Conservation (phyloP, 2,797 vertebrate genomes). For the Enteromius treurensis region DNA sequence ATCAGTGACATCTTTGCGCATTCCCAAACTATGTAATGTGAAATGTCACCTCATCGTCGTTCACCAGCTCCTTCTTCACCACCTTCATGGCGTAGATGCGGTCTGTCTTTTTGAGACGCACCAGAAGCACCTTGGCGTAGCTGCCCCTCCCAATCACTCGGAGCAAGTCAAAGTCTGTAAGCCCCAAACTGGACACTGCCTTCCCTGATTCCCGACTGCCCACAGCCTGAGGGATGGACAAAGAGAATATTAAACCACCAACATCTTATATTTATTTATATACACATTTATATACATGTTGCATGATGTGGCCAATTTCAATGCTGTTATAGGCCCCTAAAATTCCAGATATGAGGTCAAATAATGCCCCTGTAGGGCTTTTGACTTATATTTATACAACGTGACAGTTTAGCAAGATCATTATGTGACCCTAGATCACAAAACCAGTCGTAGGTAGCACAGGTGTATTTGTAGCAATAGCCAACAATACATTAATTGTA, state of each 20-base stretch:
- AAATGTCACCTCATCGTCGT: slow-evolving; percentile 91
- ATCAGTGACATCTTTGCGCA: neutral
- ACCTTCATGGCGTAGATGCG: slow-evolving; percentile 99
- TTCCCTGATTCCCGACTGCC: slow-evolving; percentile 91
- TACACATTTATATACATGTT: neutral
- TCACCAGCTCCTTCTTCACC: slow-evolving; percentile 98
- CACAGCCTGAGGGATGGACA: slow-evolving; percentile 79
- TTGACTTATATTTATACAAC: neutral
- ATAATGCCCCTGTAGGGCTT: neutral
- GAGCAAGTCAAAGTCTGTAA: slow-evolving; percentile 94
- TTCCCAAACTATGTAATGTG: neutral
- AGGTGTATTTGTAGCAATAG: neutral
- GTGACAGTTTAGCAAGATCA: neutral
- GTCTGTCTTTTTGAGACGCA: slow-evolving; percentile 95
- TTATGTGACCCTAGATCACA: neutral
- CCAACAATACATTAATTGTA: neutral
- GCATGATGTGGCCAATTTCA: neutral
- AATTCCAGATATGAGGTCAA: neutral
- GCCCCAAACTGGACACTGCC: slow-evolving; percentile 90
- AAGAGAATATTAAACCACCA: neutral
- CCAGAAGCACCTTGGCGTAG: slow-evolving; percentile 96
- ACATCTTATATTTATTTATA: neutral
- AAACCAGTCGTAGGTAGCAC: neutral
- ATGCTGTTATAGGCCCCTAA: neutral
- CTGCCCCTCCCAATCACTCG: slow-evolving; percentile 96